These are phyloP conservation scores for Pristionchus maxplancki DNA, from an alignment of 2,888 invertebrate species.

Conservation along the genomic window DNA sequence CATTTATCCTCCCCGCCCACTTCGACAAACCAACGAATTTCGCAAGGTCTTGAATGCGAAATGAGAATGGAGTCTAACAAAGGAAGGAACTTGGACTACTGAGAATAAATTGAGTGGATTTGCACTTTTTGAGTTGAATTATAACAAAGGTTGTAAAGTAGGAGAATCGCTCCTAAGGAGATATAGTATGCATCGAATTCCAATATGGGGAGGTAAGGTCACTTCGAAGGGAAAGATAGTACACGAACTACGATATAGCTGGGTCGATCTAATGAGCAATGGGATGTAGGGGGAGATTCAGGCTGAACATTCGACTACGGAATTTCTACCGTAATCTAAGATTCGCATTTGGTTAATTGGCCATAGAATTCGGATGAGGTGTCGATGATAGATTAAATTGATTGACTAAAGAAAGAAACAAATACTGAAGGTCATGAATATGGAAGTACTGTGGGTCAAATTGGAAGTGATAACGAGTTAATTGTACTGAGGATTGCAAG, in stretches of 20 bases:
- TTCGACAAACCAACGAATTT: conserved; percentile 31
- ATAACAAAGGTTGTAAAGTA: conserved; percentile 7
- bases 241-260: neutral
- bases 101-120: neutral
- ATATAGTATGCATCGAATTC: neutral
- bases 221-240: neutral
- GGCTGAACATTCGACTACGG: neutral
- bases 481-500: conserved; percentile 10
- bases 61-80: conserved; percentile 16
- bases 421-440: conserved; percentile 35
- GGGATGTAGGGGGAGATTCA: neutral
- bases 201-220: neutral
- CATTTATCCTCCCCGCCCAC: conserved; percentile 27
- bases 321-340: conserved; percentile 2
- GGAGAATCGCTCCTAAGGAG: neutral
- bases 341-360: neutral
- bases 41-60: conserved; percentile 33
- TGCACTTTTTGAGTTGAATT: neutral
- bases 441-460: conserved; percentile 6
- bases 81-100: neutral
- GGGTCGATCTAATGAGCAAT: neutral
- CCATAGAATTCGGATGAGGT: neutral
- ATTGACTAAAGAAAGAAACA: neutral
- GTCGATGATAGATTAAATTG: conserved; percentile 14
- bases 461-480: neutral